Conservation (phyloP, 2,888 invertebrate species). For the Agrypnus murinus region DNA sequence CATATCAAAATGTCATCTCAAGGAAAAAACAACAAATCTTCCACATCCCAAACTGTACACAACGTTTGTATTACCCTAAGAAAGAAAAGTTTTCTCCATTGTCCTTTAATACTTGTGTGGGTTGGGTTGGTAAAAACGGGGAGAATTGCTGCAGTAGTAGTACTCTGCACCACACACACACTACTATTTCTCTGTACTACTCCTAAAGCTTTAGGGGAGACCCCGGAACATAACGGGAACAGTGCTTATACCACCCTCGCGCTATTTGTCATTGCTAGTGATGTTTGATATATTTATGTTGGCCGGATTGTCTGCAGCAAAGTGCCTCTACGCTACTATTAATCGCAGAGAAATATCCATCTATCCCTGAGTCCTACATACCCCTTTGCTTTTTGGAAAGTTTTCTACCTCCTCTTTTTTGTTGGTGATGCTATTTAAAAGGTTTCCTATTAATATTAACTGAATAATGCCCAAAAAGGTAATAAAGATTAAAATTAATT, state of each 20-base stretch:
- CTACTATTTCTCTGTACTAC: not conserved
- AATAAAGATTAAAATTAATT: too few species aligned
- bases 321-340: conserved; percentile 66
- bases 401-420: conserved; percentile 27
- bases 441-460: too few species aligned
- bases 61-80: conserved; percentile 55
- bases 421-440: conserved; percentile 12
- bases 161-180: too few species aligned
- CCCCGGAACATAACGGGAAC: conserved; percentile 50
- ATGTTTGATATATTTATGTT: conserved; percentile 71
- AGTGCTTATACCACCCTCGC: conserved; percentile 62
- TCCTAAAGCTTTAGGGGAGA: conserved; percentile 53
- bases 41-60: conserved; percentile 63
- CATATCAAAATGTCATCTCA: conserved; percentile 69
- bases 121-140: conserved; percentile 51
- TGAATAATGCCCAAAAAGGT: too few species aligned
- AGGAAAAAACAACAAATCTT: conserved; percentile 68
- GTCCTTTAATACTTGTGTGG: conserved; percentile 32
- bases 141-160: conserved; percentile 51
- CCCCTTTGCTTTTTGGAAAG: too few species aligned
- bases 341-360: conserved; percentile 58
- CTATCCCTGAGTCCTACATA: too few species aligned
- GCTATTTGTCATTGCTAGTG: conserved; percentile 70
- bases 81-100: conserved; percentile 52
- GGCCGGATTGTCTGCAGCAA: conserved; percentile 67